Percentiles rank a stretch among this genome's conserved stretches.
These are phyloP conservation scores for Garra rufa DNA, from an alignment of 2,113 vertebrate genomes.

Conservation along the genomic window DNA sequence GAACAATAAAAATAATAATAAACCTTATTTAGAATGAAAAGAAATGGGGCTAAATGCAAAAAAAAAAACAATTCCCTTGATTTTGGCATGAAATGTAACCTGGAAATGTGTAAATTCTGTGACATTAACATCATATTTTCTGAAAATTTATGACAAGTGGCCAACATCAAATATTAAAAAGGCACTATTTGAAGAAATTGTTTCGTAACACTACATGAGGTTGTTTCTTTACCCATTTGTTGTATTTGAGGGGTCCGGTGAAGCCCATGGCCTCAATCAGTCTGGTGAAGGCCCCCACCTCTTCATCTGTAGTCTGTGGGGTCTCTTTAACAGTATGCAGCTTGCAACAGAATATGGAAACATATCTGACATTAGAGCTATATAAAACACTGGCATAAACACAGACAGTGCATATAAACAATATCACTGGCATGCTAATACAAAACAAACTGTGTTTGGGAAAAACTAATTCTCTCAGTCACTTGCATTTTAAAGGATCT, in stretches of 20 bases:
- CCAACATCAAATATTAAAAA: background rate
- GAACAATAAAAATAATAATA: background rate
- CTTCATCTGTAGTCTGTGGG: slow-evolving; percentile 82
- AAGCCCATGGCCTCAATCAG: slow-evolving; percentile 97
- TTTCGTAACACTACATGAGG: background rate
- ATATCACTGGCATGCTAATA: background rate
- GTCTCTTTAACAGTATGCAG: slow-evolving; percentile 80
- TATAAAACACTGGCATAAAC: slow-evolving; percentile 19
- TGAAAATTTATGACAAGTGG: background rate
- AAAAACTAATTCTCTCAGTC: background rate
- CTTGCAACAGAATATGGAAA: slow-evolving; percentile 66
- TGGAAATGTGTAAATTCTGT: background rate
- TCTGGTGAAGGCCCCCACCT: slow-evolving; percentile 89
- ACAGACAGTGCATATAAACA: background rate
- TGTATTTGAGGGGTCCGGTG: slow-evolving; percentile 95
- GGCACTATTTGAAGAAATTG: background rate
- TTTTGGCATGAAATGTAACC: background rate
- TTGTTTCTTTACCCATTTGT: slow-evolving; percentile 89
- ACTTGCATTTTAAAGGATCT: background rate
- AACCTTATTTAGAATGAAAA: background rate
- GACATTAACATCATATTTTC: background rate
- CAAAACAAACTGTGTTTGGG: background rate
- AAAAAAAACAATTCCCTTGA: no score
- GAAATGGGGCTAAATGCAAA: background rate
- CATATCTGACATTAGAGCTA: background rate